Evolutionary conservation across 2,888 invertebrate genomes (phyloP).

Genomic region (Campaea margaritaria): DNA sequence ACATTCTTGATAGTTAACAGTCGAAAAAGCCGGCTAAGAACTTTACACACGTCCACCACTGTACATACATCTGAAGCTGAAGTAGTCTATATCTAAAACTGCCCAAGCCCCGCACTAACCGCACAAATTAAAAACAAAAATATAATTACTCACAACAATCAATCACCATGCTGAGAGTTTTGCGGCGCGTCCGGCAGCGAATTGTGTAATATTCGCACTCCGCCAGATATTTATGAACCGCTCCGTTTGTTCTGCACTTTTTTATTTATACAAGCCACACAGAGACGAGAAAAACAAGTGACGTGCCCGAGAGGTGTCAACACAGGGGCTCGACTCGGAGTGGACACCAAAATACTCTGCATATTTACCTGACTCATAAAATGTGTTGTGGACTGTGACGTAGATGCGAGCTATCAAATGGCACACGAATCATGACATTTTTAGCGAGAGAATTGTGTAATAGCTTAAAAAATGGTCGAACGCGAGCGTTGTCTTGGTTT

Average conservation of each 20-base stretch:
- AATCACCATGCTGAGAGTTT: constrained; percentile 32
- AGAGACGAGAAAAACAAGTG: constrained; percentile 35
- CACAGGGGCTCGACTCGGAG: constrained; percentile 36
- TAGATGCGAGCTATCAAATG: constrained; percentile 6
- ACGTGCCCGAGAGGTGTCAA: constrained; percentile 30
- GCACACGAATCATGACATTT: constrained; percentile 3
- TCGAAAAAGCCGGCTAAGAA: no score
- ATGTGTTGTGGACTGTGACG: constrained; percentile 13
- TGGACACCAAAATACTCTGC: constrained; percentile 19
- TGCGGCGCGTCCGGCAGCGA: constrained; percentile 19
- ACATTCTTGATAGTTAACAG: no score
- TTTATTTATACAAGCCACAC: constrained; percentile 22
- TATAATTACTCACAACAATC: constrained; percentile 28
- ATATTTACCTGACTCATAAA: constrained; percentile 25
- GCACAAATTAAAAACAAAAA: constrained; percentile 4
- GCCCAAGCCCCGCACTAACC: not conserved
- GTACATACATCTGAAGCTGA: no score
- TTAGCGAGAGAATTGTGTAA: not conserved
- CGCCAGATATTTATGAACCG: constrained; percentile 21
- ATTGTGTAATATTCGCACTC: constrained; percentile 21
- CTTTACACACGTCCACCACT: no score
- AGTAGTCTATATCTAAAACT: no score
- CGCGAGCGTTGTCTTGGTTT: no score
- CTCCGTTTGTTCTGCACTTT: constrained; percentile 18
- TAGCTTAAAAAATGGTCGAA: no score